A percentile compares a stretch with the other conserved stretches of the same genome.
These are phyloP conservation scores for Ectropis grisescens DNA, from an alignment of 1,140 invertebrate genomes.

Conservation along the genomic window DNA sequence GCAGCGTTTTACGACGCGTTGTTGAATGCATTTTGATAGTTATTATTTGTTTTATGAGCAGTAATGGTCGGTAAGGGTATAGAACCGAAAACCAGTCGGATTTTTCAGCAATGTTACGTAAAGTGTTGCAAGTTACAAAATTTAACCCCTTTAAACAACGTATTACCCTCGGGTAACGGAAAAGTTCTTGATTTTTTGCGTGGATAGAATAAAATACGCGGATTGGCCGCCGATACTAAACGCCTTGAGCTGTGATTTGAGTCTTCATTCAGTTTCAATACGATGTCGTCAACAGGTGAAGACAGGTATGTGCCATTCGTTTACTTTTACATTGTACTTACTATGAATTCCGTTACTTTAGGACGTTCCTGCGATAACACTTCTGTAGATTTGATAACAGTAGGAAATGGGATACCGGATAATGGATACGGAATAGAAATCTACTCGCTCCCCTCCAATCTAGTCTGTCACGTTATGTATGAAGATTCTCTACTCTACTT, in stretches of 20 bases:
- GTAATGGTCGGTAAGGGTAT: constrained; percentile 59
- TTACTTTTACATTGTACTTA: constrained; percentile 1
- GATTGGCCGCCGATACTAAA: constrained; percentile 79
- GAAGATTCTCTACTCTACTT: too few species aligned
- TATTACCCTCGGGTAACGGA: constrained; percentile 45
- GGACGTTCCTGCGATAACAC: too few species aligned
- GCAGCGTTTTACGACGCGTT: constrained; percentile 8
- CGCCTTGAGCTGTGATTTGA: constrained; percentile 74
- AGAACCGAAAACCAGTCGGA: constrained; percentile 48
- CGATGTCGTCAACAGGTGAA: constrained; percentile 61
- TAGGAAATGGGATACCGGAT: too few species aligned
- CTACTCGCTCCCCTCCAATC: too few species aligned
- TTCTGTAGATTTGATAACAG: too few species aligned
- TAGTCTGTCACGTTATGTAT: too few species aligned
- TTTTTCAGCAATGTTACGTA: constrained; percentile 62
- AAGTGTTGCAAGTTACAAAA: constrained; percentile 66
- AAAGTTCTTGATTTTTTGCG: constrained; percentile 74
- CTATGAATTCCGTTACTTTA: not conserved
- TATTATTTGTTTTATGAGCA: constrained; percentile 20
- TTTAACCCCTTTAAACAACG: constrained; percentile 47
- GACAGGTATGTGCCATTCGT: constrained; percentile 44
- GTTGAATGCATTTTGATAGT: constrained; percentile 19
- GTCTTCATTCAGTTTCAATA: constrained; percentile 72
- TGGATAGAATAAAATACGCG: constrained; percentile 76
- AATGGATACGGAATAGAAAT: too few species aligned